Conservation (phyloP, 2,113 vertebrate species). For the Barbus barbus region DNA sequence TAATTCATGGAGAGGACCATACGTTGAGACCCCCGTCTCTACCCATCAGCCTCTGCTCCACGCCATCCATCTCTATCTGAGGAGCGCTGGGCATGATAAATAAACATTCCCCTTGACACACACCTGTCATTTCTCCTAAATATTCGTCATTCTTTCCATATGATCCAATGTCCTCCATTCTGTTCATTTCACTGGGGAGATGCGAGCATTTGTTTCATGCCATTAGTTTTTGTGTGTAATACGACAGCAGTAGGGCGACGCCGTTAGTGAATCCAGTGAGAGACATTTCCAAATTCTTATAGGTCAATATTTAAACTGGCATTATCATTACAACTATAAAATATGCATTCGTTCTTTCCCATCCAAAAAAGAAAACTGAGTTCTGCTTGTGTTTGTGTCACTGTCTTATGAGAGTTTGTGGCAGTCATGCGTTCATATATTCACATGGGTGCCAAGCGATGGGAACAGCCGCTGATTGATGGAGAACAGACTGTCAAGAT, state of each 20-base stretch:
- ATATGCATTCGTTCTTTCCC: background rate
- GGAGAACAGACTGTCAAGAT: constrained; percentile 57
- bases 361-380: background rate
- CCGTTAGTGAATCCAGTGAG: background rate
- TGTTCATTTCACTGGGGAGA: constrained; percentile 18
- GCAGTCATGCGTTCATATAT: constrained; percentile 66
- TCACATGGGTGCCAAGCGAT: constrained; percentile 70
- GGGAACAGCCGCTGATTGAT: constrained; percentile 71
- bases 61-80: constrained; percentile 76
- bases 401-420: constrained; percentile 58
- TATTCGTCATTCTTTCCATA: constrained; percentile 42
- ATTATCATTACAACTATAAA: constrained; percentile 7
- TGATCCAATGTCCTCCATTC: constrained; percentile 13
- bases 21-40: constrained; percentile 61
- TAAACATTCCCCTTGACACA: constrained; percentile 63
- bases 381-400: constrained; percentile 61
- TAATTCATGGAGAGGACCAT: constrained; percentile 68
- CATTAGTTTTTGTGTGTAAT: constrained; percentile 13
- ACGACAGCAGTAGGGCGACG: background rate
- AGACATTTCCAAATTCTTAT: constrained; percentile 13
- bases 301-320: constrained; percentile 11
- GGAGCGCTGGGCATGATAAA: constrained; percentile 66
- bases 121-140: constrained; percentile 50
- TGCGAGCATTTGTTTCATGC: constrained; percentile 8
- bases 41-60: constrained; percentile 54